Base-by-base conservation (phyloP, 2,113 vertebrate genomes). In the Hoplias malabaricus region DNA sequence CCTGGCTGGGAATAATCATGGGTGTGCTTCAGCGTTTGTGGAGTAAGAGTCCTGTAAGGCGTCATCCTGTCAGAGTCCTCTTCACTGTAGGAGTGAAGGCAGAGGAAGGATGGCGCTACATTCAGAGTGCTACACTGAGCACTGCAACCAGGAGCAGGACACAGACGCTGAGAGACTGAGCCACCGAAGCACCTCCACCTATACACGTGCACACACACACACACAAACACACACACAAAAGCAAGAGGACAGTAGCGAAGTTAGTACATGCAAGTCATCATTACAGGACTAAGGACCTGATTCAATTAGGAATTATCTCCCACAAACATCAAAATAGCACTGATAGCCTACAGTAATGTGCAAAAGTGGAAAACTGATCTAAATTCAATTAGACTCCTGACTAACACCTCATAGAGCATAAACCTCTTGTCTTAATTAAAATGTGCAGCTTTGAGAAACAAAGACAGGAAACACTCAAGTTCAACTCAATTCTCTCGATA, bases 91-190 rank as follows among this genome's bases (percentile, higher is more conserved):
- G 84, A 82, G 27, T 74, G 88, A 93, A 92, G 90, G 91, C 86
- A 87, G 82, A 86, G 38, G 87, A 86, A 88, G 88, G 82, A 88
- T 85, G 90, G 87, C 80, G 90, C 85, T 94, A 98, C 94, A 96
- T 95, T 99, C 95, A 99, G 90, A 98, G 93, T 88, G 92, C 92
- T 84, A 92, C 90, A 87, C 91, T 93, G 85, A 92, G 71, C 25
- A 97, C 80, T 69, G 91, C 87, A 85, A 91, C 82, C 73, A 96
- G 83, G 82, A 92, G 82, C 85, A 96, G 91, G 79, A 92, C 83
- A 84, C 93, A 80, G 5, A 94, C 75, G 75, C 93, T 86, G 54
- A 90, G 84, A 21, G 86, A 81, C 73, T 50, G 76, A 56, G 74
- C 40, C 1, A 56, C 53, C 87, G 85, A 0, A 82, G 88, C 82